phyloP scores from a whole-genome alignment of 2,888 invertebrate genomes.

The Plebejus anna region DNA sequence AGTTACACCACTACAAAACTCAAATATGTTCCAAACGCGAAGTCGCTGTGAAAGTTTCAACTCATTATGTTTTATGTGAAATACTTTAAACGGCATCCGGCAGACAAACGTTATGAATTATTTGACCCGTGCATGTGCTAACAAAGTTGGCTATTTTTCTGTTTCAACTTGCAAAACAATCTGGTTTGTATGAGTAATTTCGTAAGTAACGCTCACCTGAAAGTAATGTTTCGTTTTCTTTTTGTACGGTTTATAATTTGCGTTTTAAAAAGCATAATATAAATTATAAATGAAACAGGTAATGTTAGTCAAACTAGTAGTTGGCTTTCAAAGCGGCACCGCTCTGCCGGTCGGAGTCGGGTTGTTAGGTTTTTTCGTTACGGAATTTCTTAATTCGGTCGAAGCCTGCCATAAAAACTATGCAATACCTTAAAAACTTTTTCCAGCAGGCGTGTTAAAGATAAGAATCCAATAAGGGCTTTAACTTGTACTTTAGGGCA shows the following conservation, averaged over 20 bases:
- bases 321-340: no score
- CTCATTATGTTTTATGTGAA: constrained; percentile 25
- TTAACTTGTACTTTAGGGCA: no score
- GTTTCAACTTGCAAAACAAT: not conserved
- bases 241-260: not conserved
- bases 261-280: not conserved
- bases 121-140: constrained; percentile 28
- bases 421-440: no score
- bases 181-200: constrained; percentile 6
- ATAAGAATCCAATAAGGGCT: no score
- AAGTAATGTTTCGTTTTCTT: not conserved
- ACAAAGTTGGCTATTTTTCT: constrained; percentile 26
- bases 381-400: no score
- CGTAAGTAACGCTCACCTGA: not conserved
- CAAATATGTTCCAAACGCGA: not conserved
- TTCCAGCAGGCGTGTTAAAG: no score
- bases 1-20: not conserved
- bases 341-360: no score
- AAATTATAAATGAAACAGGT: no score
- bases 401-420: no score
- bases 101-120: constrained; percentile 30
- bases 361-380: no score
- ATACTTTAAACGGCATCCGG: not conserved
- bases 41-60: constrained; percentile 10
- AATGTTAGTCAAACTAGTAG: no score